A percentile compares a stretch with the other conserved stretches of the same genome.
Conservation (phyloP, 2,888 invertebrate genomes). For the Clostera curtula region DNA sequence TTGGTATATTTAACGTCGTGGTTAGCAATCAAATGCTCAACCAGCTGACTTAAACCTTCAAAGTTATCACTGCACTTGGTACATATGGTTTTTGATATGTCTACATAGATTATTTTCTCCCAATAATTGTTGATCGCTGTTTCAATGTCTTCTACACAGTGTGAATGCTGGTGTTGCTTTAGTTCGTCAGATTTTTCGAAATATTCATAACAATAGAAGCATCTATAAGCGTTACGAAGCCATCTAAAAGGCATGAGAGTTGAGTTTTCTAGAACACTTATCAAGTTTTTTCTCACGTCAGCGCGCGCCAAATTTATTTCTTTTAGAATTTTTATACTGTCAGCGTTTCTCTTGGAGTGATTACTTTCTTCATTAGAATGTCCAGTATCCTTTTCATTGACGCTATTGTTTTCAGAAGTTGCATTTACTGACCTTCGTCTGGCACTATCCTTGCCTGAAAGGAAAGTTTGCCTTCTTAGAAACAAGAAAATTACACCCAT, state of each 20-base stretch:
- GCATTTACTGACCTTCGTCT: too few species aligned
- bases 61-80: conserved; percentile 21
- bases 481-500: background rate
- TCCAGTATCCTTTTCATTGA: conserved; percentile 2
- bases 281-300: conserved; percentile 31
- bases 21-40: conserved; percentile 26
- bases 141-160: conserved; percentile 20
- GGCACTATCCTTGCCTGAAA: conserved; percentile 19
- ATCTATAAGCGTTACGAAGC: conserved; percentile 30
- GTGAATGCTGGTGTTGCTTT: conserved; percentile 25
- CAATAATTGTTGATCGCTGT: conserved; percentile 24
- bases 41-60: conserved; percentile 20
- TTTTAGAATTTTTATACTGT: background rate
- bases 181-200: conserved; percentile 29
- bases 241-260: conserved; percentile 32
- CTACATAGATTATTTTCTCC: conserved; percentile 29
- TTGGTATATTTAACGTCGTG: conserved; percentile 26
- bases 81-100: conserved; percentile 28
- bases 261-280: conserved; percentile 24
- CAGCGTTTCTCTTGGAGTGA: too few species aligned
- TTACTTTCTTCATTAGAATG: too few species aligned
- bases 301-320: conserved; percentile 5
- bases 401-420: conserved; percentile 4
- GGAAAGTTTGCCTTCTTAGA: conserved; percentile 21
- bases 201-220: conserved; percentile 38